These are phyloP conservation scores for Drosophila dunni DNA, from an alignment of 1,140 invertebrate species.

Conservation along the genomic window DNA sequence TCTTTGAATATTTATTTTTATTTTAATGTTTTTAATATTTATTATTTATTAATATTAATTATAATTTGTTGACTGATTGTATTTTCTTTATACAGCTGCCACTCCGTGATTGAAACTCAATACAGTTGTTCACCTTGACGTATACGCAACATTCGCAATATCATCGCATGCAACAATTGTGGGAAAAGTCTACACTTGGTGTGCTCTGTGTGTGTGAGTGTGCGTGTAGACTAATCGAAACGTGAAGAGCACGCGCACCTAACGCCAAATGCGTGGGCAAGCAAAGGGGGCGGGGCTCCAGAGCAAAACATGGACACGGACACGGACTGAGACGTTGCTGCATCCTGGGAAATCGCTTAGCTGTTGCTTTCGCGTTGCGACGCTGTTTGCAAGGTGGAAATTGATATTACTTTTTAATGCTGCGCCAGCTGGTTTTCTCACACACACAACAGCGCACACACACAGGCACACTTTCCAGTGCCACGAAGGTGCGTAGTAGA, in stretches of 20 bases:
- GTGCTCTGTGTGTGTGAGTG: conserved; percentile 17
- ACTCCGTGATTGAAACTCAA: neutral
- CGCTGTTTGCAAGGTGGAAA: conserved; percentile 75
- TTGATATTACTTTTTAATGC: conserved; percentile 84
- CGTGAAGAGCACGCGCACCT: conserved; percentile 70
- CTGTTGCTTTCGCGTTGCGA: conserved; percentile 74
- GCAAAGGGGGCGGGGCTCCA: conserved; percentile 61
- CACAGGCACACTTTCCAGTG: conserved; percentile 22
- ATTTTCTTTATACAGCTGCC: conserved; percentile 2
- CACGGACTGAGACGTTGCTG: conserved; percentile 51
- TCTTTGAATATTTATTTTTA: neutral
- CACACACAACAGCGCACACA: conserved; percentile 8
- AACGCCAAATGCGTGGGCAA: conserved; percentile 63
- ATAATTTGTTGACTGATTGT: neutral
- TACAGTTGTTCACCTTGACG: conserved; percentile 30
- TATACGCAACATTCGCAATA: conserved; percentile 39
- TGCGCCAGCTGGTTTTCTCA: conserved; percentile 73
- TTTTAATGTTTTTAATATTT: neutral
- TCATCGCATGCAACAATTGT: conserved; percentile 75
- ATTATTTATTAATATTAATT: neutral
- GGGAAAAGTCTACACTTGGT: conserved; percentile 59
- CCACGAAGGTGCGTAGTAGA: conserved; percentile 11
- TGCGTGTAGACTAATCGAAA: conserved; percentile 50
- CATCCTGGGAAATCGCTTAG: conserved; percentile 82
- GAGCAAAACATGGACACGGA: conserved; percentile 16